Base-by-base conservation (phyloP, 1,140 invertebrate species). In the Pygmarrhopalites habei region DNA sequence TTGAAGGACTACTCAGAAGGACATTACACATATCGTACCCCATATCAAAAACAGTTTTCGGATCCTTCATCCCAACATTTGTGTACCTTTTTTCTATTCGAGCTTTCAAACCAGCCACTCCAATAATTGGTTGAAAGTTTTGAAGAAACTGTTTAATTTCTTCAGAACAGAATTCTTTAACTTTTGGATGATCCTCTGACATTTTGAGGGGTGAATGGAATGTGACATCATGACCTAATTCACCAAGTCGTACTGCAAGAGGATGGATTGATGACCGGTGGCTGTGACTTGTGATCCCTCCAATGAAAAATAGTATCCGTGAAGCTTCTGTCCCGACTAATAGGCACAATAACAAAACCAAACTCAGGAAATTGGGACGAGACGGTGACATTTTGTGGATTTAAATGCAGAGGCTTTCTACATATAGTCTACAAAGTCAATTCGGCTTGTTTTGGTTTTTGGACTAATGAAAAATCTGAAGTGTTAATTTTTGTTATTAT, bases 191-290 rank as follows among this genome's bases (percentile, higher is more conserved):
- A 2, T 26, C 3, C 5, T 55, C 26, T 19, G 3, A 3, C 3
- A 12, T 10, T 17, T 61, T 43, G 14, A 35, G 23, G 1, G 64
- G 51, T 12, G 32, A 47, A 3, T 62, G 15, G 44, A 67, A 63
- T 19, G 61, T 67, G 17, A 67, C 62, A 32, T 67, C 64, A 49
- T 67, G 66, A 21, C 61, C 66, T n/a, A 47, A 15, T 7, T 60
- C 58, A 2, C 57, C 66, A 2, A 67, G 32, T 43, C n/a, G 32
- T 26, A 19, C 25, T 2, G 43, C 60, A 5, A 64, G 47, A 30
- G 66, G 66, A 56, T 53, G 51, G 4, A 58, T 59, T 5, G 56
- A 19, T 19, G 47, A 39, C 7, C 47, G 51, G 32, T 67, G 65
- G 21, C 52, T 58, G 29, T 63, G 58, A 15, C 39, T 59, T 25